Evolutionary conservation across 2,113 vertebrate genomes (phyloP), one percentile per base, ranked within the genome.

Genomic region (Saiga tatarica): DNA sequence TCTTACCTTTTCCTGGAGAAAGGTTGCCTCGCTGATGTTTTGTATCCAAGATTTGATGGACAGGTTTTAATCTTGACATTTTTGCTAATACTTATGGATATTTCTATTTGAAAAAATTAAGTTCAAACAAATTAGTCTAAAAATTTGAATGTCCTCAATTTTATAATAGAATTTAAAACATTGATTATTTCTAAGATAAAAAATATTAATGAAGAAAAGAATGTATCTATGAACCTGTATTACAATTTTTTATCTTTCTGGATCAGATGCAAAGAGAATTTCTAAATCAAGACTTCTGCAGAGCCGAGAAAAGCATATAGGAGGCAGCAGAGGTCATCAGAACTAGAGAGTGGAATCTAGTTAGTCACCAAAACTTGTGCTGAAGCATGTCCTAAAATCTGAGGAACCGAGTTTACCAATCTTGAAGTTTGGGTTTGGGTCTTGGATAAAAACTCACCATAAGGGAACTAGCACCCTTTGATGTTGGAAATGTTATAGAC

Each of bases 101-200:
- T 57, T 92, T 84, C 62, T 71, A 26, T 87, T 78, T 88, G 30
- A 64, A 50, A n/a, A 59, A 11, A 74, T 53, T 23, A 93, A 81
- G 3, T 81, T 95, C 19, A 45, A 81, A 60, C 17, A 57, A 81
- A 30, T 26, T 67, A 85, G 16, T 42, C 60, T 87, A 71, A 87
- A 82, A 81, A 30, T 71, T 13, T 87, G 50, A 89, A 89, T 83
- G 33, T 33, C 25, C 19, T 95, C 19, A 67, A 47, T 76, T 89
- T 57, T 85, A 85, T 79, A 45, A 14, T 21, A 25, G 12, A 81
- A 89, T 55, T 92, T 86, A 81, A 92, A 97, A 85, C 1, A 21
- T 4, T 86, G 28, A 85, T 81, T 91, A 53, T 89, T 95, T 93
- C 42, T 71, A 45, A 76, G 92, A 67, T 25, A 95, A 93, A 94